Percentiles rank a stretch among this genome's conserved stretches.
These are phyloP conservation scores for Platorchestia sp. DNA, from an alignment of 1,140 invertebrate species.

Conservation along the genomic window DNA sequence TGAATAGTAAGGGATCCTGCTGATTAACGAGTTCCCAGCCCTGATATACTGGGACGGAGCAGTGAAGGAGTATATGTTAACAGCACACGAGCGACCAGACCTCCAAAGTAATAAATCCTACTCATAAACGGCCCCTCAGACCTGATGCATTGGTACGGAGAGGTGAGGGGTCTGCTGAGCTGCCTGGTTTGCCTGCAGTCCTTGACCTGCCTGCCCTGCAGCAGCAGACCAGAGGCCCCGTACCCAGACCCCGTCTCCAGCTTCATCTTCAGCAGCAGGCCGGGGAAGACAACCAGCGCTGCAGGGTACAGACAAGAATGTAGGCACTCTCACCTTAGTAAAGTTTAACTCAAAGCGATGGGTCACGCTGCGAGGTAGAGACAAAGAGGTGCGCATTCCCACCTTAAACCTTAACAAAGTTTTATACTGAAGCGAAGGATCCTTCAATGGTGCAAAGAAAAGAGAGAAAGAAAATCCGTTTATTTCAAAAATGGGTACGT, in stretches of 20 bases:
- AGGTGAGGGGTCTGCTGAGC: neutral
- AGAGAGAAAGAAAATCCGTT: too few species aligned
- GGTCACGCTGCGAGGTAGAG: too few species aligned
- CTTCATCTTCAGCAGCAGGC: conserved; percentile 2
- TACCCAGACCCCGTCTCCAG: conserved; percentile 31
- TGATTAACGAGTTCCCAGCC: too few species aligned
- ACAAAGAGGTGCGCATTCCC: too few species aligned
- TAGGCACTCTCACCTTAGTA: neutral
- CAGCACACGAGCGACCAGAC: too few species aligned
- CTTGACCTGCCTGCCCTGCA: conserved; percentile 30
- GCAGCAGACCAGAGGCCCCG: conserved; percentile 23
- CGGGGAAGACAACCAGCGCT: conserved; percentile 21
- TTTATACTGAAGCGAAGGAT: too few species aligned
- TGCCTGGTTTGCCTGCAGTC: conserved; percentile 42
- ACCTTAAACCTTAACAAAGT: too few species aligned
- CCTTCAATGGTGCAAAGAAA: too few species aligned
- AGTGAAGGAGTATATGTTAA: neutral
- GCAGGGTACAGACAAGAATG: neutral
- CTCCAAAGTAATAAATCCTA: too few species aligned
- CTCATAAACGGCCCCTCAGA: neutral
- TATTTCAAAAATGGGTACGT: too few species aligned
- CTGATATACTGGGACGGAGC: neutral
- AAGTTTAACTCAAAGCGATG: too few species aligned
- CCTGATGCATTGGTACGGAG: conserved; percentile 12
- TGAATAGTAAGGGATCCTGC: too few species aligned